A percentile compares a stretch with the other conserved stretches of the same genome.
phyloP scores from a whole-genome alignment of 2,113 vertebrate species.

The Hippocampus zosterae region DNA sequence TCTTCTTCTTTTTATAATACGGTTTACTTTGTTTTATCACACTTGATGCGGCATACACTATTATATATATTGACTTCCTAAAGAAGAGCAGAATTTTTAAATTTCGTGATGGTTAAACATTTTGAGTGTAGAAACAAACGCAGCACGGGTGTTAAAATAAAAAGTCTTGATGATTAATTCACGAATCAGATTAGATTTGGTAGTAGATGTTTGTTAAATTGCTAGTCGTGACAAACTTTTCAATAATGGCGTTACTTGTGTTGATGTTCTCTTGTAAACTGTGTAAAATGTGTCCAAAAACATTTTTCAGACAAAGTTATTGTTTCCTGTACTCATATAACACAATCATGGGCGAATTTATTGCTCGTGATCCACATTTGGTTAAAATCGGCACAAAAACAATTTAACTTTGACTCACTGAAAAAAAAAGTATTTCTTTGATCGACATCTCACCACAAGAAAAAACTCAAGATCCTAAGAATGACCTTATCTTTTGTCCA shows the following conservation, averaged over 20 bases:
- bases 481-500: slow-evolving; percentile 38
- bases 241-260: background rate
- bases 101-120: background rate
- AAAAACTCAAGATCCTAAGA: slow-evolving; percentile 40
- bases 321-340: background rate
- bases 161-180: background rate
- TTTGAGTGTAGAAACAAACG: background rate
- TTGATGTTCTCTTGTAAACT: background rate
- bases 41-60: background rate
- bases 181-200: background rate
- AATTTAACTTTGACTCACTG: slow-evolving; percentile 10
- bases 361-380: background rate
- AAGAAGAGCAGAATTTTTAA: background rate
- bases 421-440: slow-evolving; percentile 6
- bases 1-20: background rate
- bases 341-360: background rate
- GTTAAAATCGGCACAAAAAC: background rate
- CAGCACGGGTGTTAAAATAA: background rate
- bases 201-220: background rate
- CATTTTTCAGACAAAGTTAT: background rate
- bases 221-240: background rate
- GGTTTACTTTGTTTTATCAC: background rate
- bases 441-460: slow-evolving; percentile 37
- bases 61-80: background rate
- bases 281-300: background rate